Evolutionary conservation across 2,113 vertebrate species (phyloP).

Genomic region (Gorsachius goisagi): DNA sequence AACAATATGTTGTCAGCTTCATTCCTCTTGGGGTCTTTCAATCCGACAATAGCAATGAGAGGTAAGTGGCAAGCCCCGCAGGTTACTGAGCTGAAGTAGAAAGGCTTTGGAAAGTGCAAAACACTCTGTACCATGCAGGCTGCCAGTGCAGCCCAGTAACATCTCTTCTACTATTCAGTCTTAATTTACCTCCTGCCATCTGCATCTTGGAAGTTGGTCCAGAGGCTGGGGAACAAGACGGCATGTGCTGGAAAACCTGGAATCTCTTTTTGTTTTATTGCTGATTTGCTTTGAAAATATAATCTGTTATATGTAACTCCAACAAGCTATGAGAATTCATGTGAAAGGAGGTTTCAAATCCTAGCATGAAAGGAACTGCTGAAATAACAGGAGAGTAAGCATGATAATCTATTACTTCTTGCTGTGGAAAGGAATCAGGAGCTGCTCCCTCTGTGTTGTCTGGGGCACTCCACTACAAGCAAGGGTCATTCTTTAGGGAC

Average conservation of each 20-base stretch:
- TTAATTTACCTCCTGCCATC: background rate
- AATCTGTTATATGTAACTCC: background rate
- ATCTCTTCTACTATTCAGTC: background rate
- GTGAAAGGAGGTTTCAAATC: background rate
- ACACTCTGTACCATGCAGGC: fast-evolving
- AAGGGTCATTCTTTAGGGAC: background rate
- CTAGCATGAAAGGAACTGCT: background rate
- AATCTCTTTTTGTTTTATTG: background rate
- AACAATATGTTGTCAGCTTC: background rate
- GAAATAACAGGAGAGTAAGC: background rate
- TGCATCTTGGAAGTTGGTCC: background rate
- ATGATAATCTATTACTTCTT: background rate
- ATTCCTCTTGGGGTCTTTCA: background rate
- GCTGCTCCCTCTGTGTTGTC: background rate
- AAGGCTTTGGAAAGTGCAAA: background rate
- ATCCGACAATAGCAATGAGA: background rate
- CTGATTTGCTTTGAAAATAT: background rate
- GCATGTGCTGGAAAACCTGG: background rate
- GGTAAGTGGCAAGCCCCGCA: background rate
- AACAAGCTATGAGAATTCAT: background rate
- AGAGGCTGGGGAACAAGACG: background rate
- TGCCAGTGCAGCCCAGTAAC: background rate
- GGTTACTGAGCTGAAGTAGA: background rate
- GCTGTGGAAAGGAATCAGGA: background rate
- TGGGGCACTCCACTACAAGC: background rate